phyloP scores from a whole-genome alignment of 1,140 invertebrate genomes.

The Lepidurus arcticus region DNA sequence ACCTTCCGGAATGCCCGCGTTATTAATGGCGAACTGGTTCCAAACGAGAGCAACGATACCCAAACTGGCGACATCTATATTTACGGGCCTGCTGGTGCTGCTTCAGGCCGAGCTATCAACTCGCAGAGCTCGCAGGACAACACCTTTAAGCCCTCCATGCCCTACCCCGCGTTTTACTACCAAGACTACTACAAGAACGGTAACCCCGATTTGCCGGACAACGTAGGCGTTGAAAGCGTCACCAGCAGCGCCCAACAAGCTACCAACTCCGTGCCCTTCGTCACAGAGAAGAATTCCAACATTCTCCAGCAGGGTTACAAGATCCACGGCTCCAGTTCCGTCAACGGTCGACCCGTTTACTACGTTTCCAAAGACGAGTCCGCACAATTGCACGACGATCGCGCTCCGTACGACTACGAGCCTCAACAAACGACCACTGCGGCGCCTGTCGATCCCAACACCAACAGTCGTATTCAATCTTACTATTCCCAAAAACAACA shows the following conservation, averaged over 20 bases:
- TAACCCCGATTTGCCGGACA: slow-evolving; percentile 25
- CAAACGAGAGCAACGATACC: slow-evolving; percentile 38
- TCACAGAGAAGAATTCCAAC: not conserved
- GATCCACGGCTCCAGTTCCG: slow-evolving; percentile 41
- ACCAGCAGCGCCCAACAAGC: slow-evolving; percentile 25
- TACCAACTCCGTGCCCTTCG: not conserved
- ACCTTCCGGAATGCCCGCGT: slow-evolving; percentile 79
- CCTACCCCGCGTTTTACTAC: slow-evolving; percentile 32
- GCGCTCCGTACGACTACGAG: slow-evolving; percentile 45
- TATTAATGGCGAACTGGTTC: slow-evolving; percentile 69
- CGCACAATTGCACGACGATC: slow-evolving; percentile 44
- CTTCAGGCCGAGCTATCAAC: slow-evolving; percentile 16
- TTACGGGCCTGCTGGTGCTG: slow-evolving; percentile 20
- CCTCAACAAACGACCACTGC: slow-evolving; percentile 37
- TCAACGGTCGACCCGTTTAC: slow-evolving; percentile 48
- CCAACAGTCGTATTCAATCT: slow-evolving; percentile 23
- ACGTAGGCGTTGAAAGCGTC: slow-evolving; percentile 27
- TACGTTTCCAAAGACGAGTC: slow-evolving; percentile 26
- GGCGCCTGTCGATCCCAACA: not conserved
- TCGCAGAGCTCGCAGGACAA: not conserved
- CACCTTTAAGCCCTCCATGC: slow-evolving; percentile 31
- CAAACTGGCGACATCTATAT: slow-evolving; percentile 25
- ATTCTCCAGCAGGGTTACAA: not conserved
- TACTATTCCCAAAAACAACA: slow-evolving; percentile 28
- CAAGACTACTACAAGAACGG: slow-evolving; percentile 31